Base-by-base conservation (phyloP, 2,888 invertebrate species). In the Phortica okadai region DNA sequence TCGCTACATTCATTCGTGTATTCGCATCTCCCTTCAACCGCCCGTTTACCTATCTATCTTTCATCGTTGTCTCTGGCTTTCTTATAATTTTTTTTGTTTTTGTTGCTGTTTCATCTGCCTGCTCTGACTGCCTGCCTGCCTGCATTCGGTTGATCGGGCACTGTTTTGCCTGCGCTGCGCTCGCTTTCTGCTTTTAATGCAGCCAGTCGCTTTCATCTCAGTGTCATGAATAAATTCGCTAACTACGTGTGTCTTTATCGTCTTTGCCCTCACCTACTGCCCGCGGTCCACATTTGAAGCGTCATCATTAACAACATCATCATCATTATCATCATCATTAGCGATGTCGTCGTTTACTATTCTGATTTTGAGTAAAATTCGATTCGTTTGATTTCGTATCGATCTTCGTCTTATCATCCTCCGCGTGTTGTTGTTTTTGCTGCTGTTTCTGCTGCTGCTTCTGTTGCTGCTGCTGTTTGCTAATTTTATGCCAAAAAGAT, bases 401-500 rank as follows among this genome's bases (percentile, higher is more conserved):
- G 76, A 81, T 78, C 83, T 54, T 75, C 78, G 64, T 74, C 45
- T 72, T 78, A 72, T 74, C 78, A 72, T 59, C 75, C 64, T 54
- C 64, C 56, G 76, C 76, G 50, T 16, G 78, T 62, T 76, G 74
- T 73, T 74, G 82, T 77, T 85, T 86, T 85, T 77, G 81, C 78
- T 16, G 56, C 14, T 16, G 0, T 11, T 16, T 1, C 56, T 16
- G 56, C n/a, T 16, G 56, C 56, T 16, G 56, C 14, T 16, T 10
- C 56, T 16, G 6, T 6, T 16, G 33, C 33, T 33, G 33, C 33
- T 33, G 33, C 81, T 82, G 81, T 83, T 83, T 80, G 79, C 77
- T 69, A 69, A 69, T 69, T 82, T 79, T 81, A 80, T 86, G 87
- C 86, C 88, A 87, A 87, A 88, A 88, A 78, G 75, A 74, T 76